Base-by-base conservation (phyloP, 2,797 vertebrate species). In the Gouania willdenowi region DNA sequence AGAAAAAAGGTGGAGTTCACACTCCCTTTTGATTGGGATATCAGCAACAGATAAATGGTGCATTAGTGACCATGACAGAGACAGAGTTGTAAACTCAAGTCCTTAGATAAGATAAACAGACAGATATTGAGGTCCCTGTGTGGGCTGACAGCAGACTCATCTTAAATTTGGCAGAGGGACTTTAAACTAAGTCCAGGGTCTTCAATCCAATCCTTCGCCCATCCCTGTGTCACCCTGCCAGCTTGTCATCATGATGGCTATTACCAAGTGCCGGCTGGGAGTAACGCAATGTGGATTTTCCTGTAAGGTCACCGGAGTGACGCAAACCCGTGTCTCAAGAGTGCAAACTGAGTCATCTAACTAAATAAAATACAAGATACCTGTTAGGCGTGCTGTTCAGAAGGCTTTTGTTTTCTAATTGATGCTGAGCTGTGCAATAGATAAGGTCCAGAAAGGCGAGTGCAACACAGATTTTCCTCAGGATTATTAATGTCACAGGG, bases 241-340 rank as follows among this genome's bases (percentile, higher is more conserved):
- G 26, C 36, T 25, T 77, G 61, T 80, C 76, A 76, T 68, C 37
- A 27, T 34, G 27, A 68, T 28, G 61, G 27, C 69, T 66, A 57
- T 64, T 73, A 72, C 60, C 49, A 60, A 38, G 61, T 82, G 87
- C 82, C 68, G 62, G 53, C 60, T 37, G 45, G 37, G 25, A 81
- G 74, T 77, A 68, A 75, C 78, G 78, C 79, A 84, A 89, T 88
- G 86, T 87, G 85, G 88, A 88, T 81, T 86, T 88, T 88, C 88
- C 86, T 88, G 89, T 85, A 87, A 71, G 72, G 72, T 85, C 66
- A 76, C 84, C 53, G 39, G 51, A 72, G 80, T 87, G 86, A 85
- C 83, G 79, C 72, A 86, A 85, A 55, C 59, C 63, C 6, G 28
- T 64, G 66, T 82, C 70, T 83, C 75, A 82, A 83, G 59, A 71